Base-by-base conservation (phyloP, 2,888 invertebrate genomes). In the Drymonia ruficornis region DNA sequence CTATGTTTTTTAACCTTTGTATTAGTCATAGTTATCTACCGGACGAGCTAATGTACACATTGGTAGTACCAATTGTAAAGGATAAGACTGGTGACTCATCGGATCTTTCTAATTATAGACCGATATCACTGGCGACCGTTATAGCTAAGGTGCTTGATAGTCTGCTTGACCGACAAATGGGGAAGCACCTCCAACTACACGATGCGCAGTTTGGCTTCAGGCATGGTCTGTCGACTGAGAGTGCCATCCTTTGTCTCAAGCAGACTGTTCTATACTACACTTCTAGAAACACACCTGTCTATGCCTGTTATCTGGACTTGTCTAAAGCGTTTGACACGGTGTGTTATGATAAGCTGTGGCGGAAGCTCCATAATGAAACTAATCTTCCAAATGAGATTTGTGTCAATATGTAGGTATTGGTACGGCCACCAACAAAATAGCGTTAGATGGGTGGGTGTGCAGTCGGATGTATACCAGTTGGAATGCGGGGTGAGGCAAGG, bases 101-200 rank as follows among this genome's bases (percentile, higher is more conserved):
- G n/a, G 15, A 15, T 7, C 7, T 4, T 2, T 1, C n/a, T 1
- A 38, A 38, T n/a, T 38, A 38, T 11, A 1, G 38, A 1, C 38
- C 38, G 1, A 40, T 61, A n/a, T 65, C 59, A 0, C 45, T 61
- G n/a, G 65, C 61, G 0, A 65, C 61, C 3, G 50, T 56, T 9
- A 42, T 54, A 18, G 55, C 61, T 6, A 59, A 64, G 36, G 52
- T 62, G 1, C 36, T 62, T 36, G 56, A 62, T 47, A 52, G 59
- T 56, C 29, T 59, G 52, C 53, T 62, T 49, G 52, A 57, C 15
- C 36, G 11, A 12, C 43, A 51, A n/a, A 36, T 58, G 9, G 18
- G 19, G 1, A 31, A 49, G 11, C 28, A 52, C 18, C 1, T 58
- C 2, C 13, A 52, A 0, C 31, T 59, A 4, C 46, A 52, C 5